Conservation (phyloP, 2,797 vertebrate genomes). For the Sebastiscus albofasciatus region DNA sequence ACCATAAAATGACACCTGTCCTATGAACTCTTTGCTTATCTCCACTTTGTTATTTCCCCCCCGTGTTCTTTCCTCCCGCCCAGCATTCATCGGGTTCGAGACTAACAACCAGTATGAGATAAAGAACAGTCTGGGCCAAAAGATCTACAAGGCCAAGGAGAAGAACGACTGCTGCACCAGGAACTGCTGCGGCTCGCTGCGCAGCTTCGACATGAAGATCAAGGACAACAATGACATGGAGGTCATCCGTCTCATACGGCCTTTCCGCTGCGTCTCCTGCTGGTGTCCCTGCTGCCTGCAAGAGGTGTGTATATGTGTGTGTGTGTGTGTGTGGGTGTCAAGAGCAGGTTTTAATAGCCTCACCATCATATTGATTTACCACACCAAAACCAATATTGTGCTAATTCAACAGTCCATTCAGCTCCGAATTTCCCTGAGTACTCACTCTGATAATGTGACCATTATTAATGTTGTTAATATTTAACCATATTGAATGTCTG, state of each 20-base stretch:
- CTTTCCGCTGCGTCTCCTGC: slow-evolving; percentile 88
- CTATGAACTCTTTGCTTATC: neutral
- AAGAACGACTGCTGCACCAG: slow-evolving; percentile 90
- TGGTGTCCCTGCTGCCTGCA: slow-evolving; percentile 92
- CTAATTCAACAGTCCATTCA: neutral
- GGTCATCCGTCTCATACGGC: slow-evolving; percentile 88
- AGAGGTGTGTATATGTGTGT: slow-evolving; percentile 77
- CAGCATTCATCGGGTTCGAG: slow-evolving; percentile 89
- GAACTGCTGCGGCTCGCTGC: slow-evolving; percentile 89
- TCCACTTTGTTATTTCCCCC: neutral
- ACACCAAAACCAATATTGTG: neutral
- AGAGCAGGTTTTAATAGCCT: neutral
- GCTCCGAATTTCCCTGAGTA: accelerated
- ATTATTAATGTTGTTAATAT: slow-evolving; percentile 9
- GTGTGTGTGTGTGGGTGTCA: neutral
- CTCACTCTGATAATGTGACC: neutral
- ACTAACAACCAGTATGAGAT: slow-evolving; percentile 90
- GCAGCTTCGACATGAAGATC: slow-evolving; percentile 90
- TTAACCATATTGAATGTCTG: neutral
- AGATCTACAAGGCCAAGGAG: slow-evolving; percentile 89
- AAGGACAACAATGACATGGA: slow-evolving; percentile 86
- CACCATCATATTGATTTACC: neutral
- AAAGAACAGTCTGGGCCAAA: slow-evolving; percentile 88
- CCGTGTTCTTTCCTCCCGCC: neutral
- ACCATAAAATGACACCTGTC: neutral